phyloP scores from a whole-genome alignment of 2,797 vertebrate genomes.

The Muscicapa striata region DNA sequence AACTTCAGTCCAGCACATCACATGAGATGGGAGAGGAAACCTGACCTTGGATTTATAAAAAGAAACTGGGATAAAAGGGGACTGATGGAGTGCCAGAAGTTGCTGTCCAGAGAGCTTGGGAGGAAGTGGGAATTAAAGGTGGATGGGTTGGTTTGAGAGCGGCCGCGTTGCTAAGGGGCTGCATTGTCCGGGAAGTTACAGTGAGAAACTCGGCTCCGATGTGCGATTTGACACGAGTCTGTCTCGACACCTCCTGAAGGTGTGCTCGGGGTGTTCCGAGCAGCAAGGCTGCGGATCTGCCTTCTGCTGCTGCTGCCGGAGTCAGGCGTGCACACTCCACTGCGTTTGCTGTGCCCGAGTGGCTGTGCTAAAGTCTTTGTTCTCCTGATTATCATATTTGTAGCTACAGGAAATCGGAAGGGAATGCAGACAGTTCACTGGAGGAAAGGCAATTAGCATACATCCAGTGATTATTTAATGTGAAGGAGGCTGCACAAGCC shows the following conservation, averaged over 20 bases:
- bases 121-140: slow-evolving; percentile 69
- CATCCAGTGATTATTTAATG: slow-evolving; percentile 37
- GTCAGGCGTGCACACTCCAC: not conserved
- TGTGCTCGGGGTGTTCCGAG: not conserved
- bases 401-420: slow-evolving; percentile 65
- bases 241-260: not conserved
- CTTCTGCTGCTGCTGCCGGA: not conserved
- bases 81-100: slow-evolving; percentile 64
- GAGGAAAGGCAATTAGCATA: slow-evolving; percentile 59
- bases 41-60: slow-evolving; percentile 75
- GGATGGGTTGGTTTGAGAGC: not conserved
- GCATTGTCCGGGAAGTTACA: not conserved
- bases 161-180: not conserved
- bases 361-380: slow-evolving; percentile 63
- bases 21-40: slow-evolving; percentile 73
- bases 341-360: not conserved
- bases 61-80: slow-evolving; percentile 73
- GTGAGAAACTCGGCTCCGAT: not conserved
- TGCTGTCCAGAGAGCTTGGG: slow-evolving; percentile 61
- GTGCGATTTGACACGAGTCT: not conserved
- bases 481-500: slow-evolving; percentile 3
- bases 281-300: not conserved
- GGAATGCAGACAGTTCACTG: slow-evolving; percentile 55
- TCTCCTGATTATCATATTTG: slow-evolving; percentile 65
- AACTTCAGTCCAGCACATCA: slow-evolving; percentile 47